Evolutionary conservation across 1,140 invertebrate genomes (phyloP), one percentile per base, ranked within the genome.

Genomic region (Bombus breviceps): DNA sequence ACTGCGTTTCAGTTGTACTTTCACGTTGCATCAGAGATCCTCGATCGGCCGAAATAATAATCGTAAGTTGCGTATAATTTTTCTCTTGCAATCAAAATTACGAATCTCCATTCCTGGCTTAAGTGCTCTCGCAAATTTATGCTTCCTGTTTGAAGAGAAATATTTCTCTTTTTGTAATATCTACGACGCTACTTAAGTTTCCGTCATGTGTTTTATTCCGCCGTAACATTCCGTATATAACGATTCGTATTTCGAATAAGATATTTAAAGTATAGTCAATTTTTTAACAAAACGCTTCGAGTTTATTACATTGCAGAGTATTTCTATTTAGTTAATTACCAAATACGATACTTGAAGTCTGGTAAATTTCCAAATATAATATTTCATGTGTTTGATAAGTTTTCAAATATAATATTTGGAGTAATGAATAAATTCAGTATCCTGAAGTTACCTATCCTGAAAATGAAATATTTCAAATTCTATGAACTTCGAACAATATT

Each of bases 1-100:
- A n/a, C 32, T 28, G 22, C 13, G 6, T 47, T 32, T 53, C 53
- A 9, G 53, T 12, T 53, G 13, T 76, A 59, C 74, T 76, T 76
- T 59, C 74, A 76, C 32, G 74, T 76, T 76, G 74, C 74, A 59
- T 76, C 74, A 53, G 53, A 59, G 53, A 28, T 28, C 9, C 53
- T 39, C 41, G 71, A 47, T 43, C 41, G 15, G 37, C 28, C 53
- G 34, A 59, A 76, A 76, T 76, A 76, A 76, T 59, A 76, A 76
- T 76, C 53, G 10, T 75, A 32, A 53, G 47, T 53, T 53, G 47
- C 18, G 47, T 53, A 57, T 75, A 57, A 75, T 75, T 75, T 75
- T 57, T 34, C 32, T 12, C 32, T 22, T 34, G 43, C 22, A 75
- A 57, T 75, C 43, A 22, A 32, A 75, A 75, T 32, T 75, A 75